These are phyloP conservation scores for Clarias platycephalus DNA, from an alignment of 2,797 vertebrate genomes.

Conservation along the genomic window DNA sequence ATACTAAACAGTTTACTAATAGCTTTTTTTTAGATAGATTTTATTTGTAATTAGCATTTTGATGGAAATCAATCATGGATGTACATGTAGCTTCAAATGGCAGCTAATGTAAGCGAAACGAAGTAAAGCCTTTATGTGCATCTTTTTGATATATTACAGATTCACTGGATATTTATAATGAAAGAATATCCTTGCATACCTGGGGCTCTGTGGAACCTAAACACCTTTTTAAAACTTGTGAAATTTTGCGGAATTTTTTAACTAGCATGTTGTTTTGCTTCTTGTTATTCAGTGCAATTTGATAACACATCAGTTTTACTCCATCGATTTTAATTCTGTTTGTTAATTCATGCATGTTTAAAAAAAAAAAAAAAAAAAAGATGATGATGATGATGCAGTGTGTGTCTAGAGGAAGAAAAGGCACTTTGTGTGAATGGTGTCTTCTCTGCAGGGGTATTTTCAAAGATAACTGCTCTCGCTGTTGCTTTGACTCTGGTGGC, in stretches of 20 bases:
- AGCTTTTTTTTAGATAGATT: background rate
- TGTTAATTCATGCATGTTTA: slow-evolving; percentile 11
- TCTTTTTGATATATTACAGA: background rate
- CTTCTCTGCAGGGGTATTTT: slow-evolving; percentile 31
- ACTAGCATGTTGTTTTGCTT: slow-evolving; percentile 7
- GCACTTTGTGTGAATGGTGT: slow-evolving; percentile 44
- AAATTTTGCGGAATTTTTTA: background rate
- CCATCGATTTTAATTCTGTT: slow-evolving; percentile 20
- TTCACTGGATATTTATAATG: background rate
- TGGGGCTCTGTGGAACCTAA: background rate
- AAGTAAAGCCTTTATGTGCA: background rate
- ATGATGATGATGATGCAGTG: background rate
- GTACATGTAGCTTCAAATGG: background rate
- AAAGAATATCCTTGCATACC: background rate
- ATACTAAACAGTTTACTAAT: background rate
- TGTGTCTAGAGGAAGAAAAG: slow-evolving; percentile 29
- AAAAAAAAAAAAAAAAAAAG: background rate
- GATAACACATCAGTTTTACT: background rate
- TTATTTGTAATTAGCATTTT: slow-evolving; percentile 2
- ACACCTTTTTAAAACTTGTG: background rate
- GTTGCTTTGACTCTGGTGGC: slow-evolving; percentile 14
- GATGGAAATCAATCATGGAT: background rate
- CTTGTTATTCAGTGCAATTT: background rate
- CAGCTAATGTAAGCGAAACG: background rate
- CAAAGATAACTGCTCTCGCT: slow-evolving; percentile 15